Percentiles rank a stretch among this genome's conserved stretches.
These are phyloP conservation scores for Pelusios castaneus DNA, from an alignment of 2,113 vertebrate genomes.

Conservation along the genomic window DNA sequence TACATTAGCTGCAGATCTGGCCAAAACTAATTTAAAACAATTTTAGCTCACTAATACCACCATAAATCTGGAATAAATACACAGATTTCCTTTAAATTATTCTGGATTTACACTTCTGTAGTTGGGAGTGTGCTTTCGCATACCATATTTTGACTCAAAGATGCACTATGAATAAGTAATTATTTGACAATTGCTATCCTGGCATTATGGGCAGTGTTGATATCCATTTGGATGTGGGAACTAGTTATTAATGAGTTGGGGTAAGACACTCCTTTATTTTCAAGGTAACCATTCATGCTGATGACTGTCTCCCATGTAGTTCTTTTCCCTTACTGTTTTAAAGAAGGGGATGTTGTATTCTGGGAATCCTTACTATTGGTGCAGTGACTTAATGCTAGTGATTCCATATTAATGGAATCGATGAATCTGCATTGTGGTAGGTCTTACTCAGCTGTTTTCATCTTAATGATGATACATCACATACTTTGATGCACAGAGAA, in stretches of 20 bases:
- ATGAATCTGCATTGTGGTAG: background rate
- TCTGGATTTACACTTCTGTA: background rate
- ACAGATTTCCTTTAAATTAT: background rate
- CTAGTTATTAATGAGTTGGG: background rate
- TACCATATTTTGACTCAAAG: background rate
- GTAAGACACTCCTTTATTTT: background rate
- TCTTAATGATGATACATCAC: background rate
- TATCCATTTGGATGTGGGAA: background rate
- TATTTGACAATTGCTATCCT: background rate
- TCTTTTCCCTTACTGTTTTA: background rate
- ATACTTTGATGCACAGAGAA: background rate
- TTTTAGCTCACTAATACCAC: background rate
- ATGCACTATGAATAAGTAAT: background rate
- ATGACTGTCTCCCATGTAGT: accelerated
- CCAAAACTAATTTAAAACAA: background rate
- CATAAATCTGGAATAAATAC: background rate
- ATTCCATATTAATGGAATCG: background rate
- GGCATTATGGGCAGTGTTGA: background rate
- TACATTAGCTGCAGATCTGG: background rate
- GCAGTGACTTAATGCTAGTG: background rate
- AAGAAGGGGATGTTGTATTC: background rate
- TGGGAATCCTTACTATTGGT: background rate
- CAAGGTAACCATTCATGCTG: background rate
- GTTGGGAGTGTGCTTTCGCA: background rate
- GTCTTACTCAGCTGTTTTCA: background rate